phyloP scores from a whole-genome alignment of 2,888 invertebrate genomes.

The Minunthozetes semirufus region DNA sequence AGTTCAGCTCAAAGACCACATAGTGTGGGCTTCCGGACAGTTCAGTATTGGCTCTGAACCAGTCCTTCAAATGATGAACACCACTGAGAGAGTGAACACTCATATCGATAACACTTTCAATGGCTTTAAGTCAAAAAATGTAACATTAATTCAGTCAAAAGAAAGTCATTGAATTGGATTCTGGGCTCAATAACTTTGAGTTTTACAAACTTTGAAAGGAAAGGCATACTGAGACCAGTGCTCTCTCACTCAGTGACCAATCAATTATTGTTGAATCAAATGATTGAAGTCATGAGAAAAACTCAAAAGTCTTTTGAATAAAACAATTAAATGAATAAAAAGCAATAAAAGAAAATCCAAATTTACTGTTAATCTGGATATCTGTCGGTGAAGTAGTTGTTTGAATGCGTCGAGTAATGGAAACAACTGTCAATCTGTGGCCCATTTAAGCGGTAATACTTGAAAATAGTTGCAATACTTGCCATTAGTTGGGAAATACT shows the following conservation, averaged over 20 bases:
- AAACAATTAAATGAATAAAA: too few relatives aligned
- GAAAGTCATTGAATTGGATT: not conserved
- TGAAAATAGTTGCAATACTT: not conserved
- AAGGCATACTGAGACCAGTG: too few relatives aligned
- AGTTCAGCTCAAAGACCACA: not conserved
- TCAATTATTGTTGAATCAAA: too few relatives aligned
- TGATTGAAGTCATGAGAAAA: too few relatives aligned
- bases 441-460: not conserved
- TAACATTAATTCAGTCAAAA: not conserved
- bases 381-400: too few relatives aligned
- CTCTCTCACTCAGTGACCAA: too few relatives aligned
- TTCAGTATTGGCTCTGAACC: not conserved
- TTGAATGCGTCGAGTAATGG: too few relatives aligned
- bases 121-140: not conserved
- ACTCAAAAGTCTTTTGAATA: too few relatives aligned
- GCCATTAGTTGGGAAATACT: not conserved
- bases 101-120: not conserved
- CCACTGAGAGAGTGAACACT: not conserved
- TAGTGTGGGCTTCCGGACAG: constrained; percentile 18
- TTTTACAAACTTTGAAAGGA: too few relatives aligned
- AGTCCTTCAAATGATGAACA: not conserved
- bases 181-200: too few relatives aligned
- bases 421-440: not conserved
- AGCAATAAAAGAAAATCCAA: too few relatives aligned
- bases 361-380: too few relatives aligned